phyloP scores from a whole-genome alignment of 2,113 vertebrate species.

The Xenotilapia leptura region DNA sequence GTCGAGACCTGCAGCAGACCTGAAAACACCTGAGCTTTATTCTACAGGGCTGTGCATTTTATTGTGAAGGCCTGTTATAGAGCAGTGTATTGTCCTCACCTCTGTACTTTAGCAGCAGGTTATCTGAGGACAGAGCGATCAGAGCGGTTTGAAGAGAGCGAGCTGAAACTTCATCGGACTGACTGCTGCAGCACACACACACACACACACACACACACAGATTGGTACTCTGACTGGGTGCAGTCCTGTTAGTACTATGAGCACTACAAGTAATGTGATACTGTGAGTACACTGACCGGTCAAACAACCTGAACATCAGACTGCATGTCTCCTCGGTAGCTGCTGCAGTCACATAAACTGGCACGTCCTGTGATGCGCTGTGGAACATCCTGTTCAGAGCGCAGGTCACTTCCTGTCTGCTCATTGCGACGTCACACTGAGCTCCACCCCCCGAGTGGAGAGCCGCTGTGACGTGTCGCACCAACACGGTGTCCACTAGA shows the following conservation, averaged over 20 bases:
- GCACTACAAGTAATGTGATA: not conserved
- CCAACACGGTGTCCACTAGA: slow-evolving; percentile 70
- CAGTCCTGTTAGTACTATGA: not conserved
- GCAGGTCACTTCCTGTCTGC: slow-evolving; percentile 48
- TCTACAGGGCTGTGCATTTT: not conserved
- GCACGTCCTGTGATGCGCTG: slow-evolving; percentile 43
- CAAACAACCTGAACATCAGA: slow-evolving; percentile 71
- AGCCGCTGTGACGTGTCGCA: slow-evolving; percentile 54
- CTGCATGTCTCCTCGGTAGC: slow-evolving; percentile 51
- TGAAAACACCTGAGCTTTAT: not conserved
- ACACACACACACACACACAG: not conserved
- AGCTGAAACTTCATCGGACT: slow-evolving; percentile 53
- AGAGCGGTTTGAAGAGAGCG: slow-evolving; percentile 64
- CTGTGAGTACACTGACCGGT: slow-evolving; percentile 61
- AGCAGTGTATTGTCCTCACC: slow-evolving; percentile 47
- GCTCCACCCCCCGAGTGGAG: slow-evolving; percentile 25
- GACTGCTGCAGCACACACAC: slow-evolving; percentile 36
- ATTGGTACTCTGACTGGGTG: not conserved
- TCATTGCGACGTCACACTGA: slow-evolving; percentile 21
- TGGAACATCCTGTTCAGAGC: slow-evolving; percentile 71
- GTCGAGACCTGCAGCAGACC: slow-evolving; percentile 63
- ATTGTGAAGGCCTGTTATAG: not conserved
- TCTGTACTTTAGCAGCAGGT: slow-evolving; percentile 73
- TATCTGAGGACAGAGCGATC: slow-evolving; percentile 74
- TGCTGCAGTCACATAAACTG: slow-evolving; percentile 43